Percentiles rank a stretch among this genome's conserved stretches.
These are phyloP conservation scores for Hirtodrosophila trivittata DNA, from an alignment of 2,888 invertebrate genomes.

Conservation along the genomic window DNA sequence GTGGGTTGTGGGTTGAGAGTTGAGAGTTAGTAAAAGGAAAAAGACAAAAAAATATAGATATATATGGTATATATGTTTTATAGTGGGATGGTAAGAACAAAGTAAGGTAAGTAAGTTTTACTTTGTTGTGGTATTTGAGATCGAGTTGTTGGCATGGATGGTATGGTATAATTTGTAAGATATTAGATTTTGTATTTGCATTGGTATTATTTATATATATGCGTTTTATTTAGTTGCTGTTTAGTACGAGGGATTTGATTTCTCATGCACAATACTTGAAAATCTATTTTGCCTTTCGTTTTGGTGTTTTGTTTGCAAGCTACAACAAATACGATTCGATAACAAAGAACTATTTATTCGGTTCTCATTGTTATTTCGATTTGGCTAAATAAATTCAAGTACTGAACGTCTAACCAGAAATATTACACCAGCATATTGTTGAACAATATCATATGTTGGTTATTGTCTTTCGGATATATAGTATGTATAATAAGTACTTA, in stretches of 20 bases:
- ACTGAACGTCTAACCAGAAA: constrained; percentile 83
- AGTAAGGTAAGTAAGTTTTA: constrained; percentile 1
- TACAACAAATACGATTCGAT: constrained; percentile 49
- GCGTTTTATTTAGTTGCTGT: constrained; percentile 64
- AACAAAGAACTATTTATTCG: constrained; percentile 50
- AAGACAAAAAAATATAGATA: too few relatives aligned
- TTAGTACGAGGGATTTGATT: constrained; percentile 84
- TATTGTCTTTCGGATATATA: too few relatives aligned
- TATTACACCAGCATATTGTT: constrained; percentile 84
- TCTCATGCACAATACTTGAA: constrained; percentile 83
- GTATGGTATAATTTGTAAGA: constrained; percentile 30
- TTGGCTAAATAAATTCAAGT: constrained; percentile 82
- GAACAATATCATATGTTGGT: constrained; percentile 73
- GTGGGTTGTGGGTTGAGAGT: too few relatives aligned
- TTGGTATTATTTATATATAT: constrained; percentile 62
- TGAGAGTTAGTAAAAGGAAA: too few relatives aligned
- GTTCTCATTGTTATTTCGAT: constrained; percentile 24
- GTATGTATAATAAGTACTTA: too few relatives aligned
- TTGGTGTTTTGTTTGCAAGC: constrained; percentile 46
- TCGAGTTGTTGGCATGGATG: constrained; percentile 14
- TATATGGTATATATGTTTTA: too few relatives aligned
- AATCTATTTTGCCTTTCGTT: constrained; percentile 73
- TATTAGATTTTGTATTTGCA: constrained; percentile 40
- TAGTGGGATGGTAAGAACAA: too few relatives aligned
- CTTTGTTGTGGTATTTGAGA: constrained; percentile 37